Conservation (phyloP, 1,140 invertebrate genomes). For the Drosophila truncata region DNA sequence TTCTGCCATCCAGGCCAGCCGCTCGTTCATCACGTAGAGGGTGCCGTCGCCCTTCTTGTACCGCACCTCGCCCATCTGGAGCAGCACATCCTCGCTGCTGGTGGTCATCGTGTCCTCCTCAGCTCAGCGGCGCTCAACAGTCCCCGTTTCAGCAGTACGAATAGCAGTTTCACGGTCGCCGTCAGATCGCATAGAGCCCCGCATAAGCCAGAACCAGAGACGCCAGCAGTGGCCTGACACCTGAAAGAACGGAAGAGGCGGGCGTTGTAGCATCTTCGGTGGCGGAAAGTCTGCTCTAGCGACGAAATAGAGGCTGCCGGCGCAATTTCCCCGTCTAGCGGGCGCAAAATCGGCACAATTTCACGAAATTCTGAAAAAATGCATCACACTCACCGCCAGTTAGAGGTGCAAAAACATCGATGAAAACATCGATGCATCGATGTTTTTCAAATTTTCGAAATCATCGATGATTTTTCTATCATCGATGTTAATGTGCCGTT, state of each 20-base stretch:
- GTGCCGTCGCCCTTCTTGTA: conserved; percentile 98
- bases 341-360: conserved; percentile 37
- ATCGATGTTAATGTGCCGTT: too few relatives aligned
- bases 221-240: conserved; percentile 24
- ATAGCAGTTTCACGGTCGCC: conserved; percentile 29
- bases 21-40: conserved; percentile 97
- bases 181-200: conserved; percentile 32
- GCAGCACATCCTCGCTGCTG: conserved; percentile 94
- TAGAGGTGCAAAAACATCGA: too few relatives aligned
- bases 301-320: neutral
- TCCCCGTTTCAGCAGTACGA: conserved; percentile 21
- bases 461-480: too few relatives aligned
- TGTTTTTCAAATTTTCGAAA: too few relatives aligned
- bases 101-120: conserved; percentile 72
- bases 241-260: conserved; percentile 31
- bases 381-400: conserved; percentile 48
- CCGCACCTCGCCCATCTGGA: conserved; percentile 96
- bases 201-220: conserved; percentile 12
- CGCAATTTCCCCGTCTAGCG: conserved; percentile 1
- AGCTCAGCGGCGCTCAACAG: conserved; percentile 32
- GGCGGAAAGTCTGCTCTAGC: neutral
- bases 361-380: conserved; percentile 49
- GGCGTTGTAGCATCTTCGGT: conserved; percentile 20
- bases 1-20: conserved; percentile 97
- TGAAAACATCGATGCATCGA: too few relatives aligned